Base-by-base conservation (phyloP, 2,888 invertebrate species). In the Mythimna lalbum region DNA sequence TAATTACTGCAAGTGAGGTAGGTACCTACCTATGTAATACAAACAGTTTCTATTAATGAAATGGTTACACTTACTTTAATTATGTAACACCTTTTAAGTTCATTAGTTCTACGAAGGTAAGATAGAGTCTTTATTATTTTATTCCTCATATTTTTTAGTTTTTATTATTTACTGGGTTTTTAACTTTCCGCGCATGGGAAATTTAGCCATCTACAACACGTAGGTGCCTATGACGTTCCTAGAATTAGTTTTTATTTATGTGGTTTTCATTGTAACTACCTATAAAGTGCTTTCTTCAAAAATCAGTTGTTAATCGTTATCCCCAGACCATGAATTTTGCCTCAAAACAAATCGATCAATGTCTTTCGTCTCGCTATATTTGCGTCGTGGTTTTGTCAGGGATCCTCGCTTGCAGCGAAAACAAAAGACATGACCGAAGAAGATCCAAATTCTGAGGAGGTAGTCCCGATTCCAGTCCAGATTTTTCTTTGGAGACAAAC, bases 401-500 rank as follows among this genome's bases (percentile, higher is more conserved):
- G 50, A 59, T 39, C 19, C 62, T 56, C 65, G 39, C 67, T 59
- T 57, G 85, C 57, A 67, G 90, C 90, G 89, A 93, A 91, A 83
- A 82, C 88, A 62, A 93, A 91, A 74, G 94, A 93, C 19, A 85
- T 88, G 73, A 70, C 87, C 1, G 96, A 95, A 88, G 98, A 98
- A 84, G 97, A 97, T 85, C 96, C 97, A 52, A 96, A 97, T 86
- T 97, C 97, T 82, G 98, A 98, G 88, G 97, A 98, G 88, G 97
- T 97, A 69, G 96, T 99, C 77, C 99, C 99, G 1, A 98, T 99
- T 79, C 98, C 99, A 1, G 98, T 99, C 74, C 99, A 99, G 95
- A 98, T 99, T 87, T 99, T 99, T 95, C 97, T 99, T 76, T 99
- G 99, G 99, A 97, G 98, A 86, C 99, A 99, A 96, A 98, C 99